Percentiles rank a stretch among this genome's conserved stretches.
Conservation (phyloP, 2,888 invertebrate genomes). For the Malthinus flaveolus region DNA sequence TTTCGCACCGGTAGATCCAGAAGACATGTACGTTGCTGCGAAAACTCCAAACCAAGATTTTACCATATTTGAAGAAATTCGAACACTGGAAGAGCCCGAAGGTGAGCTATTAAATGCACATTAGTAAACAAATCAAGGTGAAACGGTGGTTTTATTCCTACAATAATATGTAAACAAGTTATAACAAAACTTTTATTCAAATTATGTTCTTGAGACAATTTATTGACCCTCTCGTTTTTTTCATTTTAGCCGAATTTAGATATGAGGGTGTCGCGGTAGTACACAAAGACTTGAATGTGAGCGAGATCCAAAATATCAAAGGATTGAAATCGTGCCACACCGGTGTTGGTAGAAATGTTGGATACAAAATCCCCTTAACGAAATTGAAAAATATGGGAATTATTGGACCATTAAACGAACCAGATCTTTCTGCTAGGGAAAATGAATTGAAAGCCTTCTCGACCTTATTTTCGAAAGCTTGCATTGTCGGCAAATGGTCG, state of each 20-base stretch:
- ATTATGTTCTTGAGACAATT: conserved; percentile 1
- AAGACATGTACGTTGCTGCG: conserved; percentile 84
- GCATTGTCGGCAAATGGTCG: conserved; percentile 85
- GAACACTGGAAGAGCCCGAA: conserved; percentile 75
- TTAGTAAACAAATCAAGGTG: conserved; percentile 11
- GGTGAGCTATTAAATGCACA: conserved; percentile 54
- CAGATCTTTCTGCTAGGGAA: conserved; percentile 71
- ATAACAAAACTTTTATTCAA: not conserved
- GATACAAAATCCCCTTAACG: conserved; percentile 81
- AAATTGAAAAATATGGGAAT: conserved; percentile 73
- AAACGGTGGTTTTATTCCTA: not conserved
- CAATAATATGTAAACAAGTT: not conserved
- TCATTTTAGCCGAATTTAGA: conserved; percentile 69
- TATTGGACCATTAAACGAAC: conserved; percentile 69
- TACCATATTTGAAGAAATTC: conserved; percentile 74
- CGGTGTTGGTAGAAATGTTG: conserved; percentile 84
- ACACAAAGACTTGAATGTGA: conserved; percentile 73
- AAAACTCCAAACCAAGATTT: conserved; percentile 74
- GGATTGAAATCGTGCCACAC: conserved; percentile 86
- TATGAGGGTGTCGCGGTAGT: conserved; percentile 83
- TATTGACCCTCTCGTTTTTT: conserved; percentile 9
- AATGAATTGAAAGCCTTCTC: conserved; percentile 82
- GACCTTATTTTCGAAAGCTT: conserved; percentile 79
- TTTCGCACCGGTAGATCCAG: conserved; percentile 80
- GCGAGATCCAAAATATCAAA: conserved; percentile 67